These are phyloP conservation scores for Theristus sp. DNA, from an alignment of 2,888 invertebrate species.

Conservation along the genomic window DNA sequence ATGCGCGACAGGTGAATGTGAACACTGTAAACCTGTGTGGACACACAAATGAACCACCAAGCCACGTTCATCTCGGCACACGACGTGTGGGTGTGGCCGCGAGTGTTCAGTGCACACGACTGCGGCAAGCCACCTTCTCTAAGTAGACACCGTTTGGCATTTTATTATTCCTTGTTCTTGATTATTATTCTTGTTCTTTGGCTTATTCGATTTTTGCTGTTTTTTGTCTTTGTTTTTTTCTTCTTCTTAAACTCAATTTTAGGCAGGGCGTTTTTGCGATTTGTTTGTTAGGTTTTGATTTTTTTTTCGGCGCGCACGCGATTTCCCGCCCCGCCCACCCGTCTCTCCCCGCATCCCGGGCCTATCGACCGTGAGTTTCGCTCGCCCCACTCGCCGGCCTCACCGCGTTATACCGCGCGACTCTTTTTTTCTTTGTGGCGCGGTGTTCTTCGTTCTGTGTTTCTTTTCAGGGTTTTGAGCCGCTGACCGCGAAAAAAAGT, in stretches of 20 bases:
- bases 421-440: neutral
- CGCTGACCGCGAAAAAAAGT: neutral
- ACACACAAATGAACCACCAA: too few relatives aligned
- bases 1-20: too few relatives aligned
- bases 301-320: neutral
- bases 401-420: too few relatives aligned
- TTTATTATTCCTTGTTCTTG: slow-evolving; percentile 8
- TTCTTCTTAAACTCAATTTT: neutral
- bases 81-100: neutral
- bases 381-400: too few relatives aligned
- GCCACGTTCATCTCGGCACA: too few relatives aligned
- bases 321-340: too few relatives aligned
- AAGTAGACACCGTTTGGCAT: slow-evolving; percentile 4
- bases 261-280: neutral
- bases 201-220: neutral
- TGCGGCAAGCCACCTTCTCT: neutral
- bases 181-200: slow-evolving; percentile 8
- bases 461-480: slow-evolving; percentile 18
- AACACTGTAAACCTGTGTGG: too few relatives aligned
- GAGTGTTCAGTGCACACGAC: too few relatives aligned
- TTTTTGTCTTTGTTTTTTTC: neutral
- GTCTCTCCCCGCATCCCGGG: too few relatives aligned
- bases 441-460: slow-evolving; percentile 20
- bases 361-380: too few relatives aligned
- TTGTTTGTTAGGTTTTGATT: neutral